Evolutionary conservation across 2,113 vertebrate species (phyloP).

Genomic region (Crotalus tigris): DNA sequence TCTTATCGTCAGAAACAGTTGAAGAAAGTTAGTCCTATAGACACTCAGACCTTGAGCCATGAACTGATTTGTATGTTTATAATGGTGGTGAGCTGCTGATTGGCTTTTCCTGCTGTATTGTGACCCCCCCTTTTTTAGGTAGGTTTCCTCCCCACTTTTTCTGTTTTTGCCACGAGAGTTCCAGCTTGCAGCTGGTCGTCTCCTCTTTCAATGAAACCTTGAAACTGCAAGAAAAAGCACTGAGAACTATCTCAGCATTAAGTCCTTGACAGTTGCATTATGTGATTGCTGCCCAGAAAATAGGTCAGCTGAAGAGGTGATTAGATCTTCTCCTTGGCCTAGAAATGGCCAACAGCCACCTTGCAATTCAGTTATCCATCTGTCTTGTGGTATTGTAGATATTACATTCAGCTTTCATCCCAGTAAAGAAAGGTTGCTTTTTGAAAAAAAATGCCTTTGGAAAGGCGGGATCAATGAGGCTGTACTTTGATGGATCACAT

Average conservation of each 20-base stretch:
- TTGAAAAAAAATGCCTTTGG: background rate
- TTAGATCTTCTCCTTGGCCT: background rate
- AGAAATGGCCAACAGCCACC: background rate
- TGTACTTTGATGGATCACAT: constrained; percentile 37
- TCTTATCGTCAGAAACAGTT: background rate
- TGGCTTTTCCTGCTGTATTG: background rate
- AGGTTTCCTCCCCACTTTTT: background rate
- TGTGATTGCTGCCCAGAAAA: background rate
- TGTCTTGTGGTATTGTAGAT: background rate
- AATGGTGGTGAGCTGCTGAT: background rate
- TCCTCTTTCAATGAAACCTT: background rate
- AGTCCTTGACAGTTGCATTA: background rate
- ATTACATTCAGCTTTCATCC: fast-evolving
- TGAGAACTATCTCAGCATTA: background rate
- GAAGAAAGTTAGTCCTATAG: background rate
- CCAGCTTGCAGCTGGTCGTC: background rate
- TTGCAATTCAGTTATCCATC: background rate
- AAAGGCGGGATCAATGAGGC: constrained; percentile 9
- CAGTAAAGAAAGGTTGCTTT: fast-evolving
- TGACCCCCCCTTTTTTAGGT: background rate
- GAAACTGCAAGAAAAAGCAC: background rate
- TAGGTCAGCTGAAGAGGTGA: background rate
- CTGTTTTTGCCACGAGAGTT: background rate
- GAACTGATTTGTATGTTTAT: background rate
- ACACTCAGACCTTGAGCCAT: background rate